phyloP scores from a whole-genome alignment of 2,797 vertebrate genomes.

The Sebastes goodei region DNA sequence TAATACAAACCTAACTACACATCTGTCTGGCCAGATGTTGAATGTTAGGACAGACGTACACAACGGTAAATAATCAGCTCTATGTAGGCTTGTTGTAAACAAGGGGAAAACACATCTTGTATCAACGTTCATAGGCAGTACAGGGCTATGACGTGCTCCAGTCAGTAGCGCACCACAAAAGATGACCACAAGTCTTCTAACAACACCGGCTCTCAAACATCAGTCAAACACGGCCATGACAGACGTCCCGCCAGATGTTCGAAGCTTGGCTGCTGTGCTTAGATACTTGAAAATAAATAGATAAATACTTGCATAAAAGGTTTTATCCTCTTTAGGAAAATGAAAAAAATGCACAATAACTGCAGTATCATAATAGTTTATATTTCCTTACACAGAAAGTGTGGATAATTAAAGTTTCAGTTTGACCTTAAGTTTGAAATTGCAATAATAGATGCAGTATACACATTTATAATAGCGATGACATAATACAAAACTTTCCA shows the following conservation, averaged over 20 bases:
- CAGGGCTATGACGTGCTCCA: not conserved
- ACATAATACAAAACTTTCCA: not conserved
- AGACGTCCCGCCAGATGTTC: not conserved
- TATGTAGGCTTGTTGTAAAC: too few relatives aligned
- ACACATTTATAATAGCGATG: not conserved
- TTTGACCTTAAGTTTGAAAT: not conserved
- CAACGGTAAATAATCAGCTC: too few relatives aligned
- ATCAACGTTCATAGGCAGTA: not conserved
- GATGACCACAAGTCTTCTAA: not conserved
- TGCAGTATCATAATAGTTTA: not conserved
- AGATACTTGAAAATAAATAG: too few relatives aligned
- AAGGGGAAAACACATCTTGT: not conserved
- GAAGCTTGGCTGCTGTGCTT: not conserved
- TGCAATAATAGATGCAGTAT: not conserved
- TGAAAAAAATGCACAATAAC: not conserved
- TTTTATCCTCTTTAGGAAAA: not conserved
- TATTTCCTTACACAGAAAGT: not conserved
- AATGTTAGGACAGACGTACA: not conserved
- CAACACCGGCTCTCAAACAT: not conserved
- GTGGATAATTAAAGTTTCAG: not conserved
- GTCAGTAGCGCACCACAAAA: not conserved
- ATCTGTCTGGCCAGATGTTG: not conserved
- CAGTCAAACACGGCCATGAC: not conserved
- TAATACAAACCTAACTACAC: not conserved
- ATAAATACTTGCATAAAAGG: not conserved